Evolutionary conservation across 2,113 vertebrate species (phyloP), one percentile per base, ranked within the genome.

Genomic region (Thinocorus orbignyianus): DNA sequence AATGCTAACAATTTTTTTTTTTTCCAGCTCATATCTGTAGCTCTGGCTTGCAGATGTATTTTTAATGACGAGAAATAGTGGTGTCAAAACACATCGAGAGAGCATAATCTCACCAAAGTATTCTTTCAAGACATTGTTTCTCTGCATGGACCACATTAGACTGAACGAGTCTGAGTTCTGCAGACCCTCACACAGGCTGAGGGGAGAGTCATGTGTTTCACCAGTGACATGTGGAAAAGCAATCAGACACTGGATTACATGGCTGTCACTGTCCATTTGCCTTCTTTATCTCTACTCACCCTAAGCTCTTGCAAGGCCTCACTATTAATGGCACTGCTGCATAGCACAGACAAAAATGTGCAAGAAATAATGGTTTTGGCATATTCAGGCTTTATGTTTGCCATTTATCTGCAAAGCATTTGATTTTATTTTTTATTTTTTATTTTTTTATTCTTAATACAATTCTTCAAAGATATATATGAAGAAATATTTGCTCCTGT

Each of bases 221-320:
- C 92, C 83, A 94, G 91, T 95, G 97, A 96, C 91, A 95, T 97
- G 96, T 97, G 97, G 96, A 97, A 98, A 98, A 98, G 96, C 96
- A 97, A 96, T 98, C 97, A 98, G 97, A 96, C 95, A 82, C 94
- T 96, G 97, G 96, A 97, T 98, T 98, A 97, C 93, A 97, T 93
- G 97, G 95, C 93, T 97, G 96, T 97, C 97, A 97, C 52, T 97
- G 94, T 41, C 91, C 95, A 97, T 97, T 97, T 97, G 73, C 96
- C 95, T 98, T 96, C 97, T 97, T 98, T 97, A 96, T 94, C 96
- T 97, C 96, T 91, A 44, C 96, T 93, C 95, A 68, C 86, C 91
- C 95, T 86, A 88, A 97, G 81, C 48, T 89, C 81, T 90, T 90
- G 66, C 93, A 22, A 72, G 93, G 77, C 92, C 81, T 80, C 74